A percentile compares a stretch with the other conserved stretches of the same genome.
Conservation (phyloP, 2,113 vertebrate species). For the Aviceda subcristata region DNA sequence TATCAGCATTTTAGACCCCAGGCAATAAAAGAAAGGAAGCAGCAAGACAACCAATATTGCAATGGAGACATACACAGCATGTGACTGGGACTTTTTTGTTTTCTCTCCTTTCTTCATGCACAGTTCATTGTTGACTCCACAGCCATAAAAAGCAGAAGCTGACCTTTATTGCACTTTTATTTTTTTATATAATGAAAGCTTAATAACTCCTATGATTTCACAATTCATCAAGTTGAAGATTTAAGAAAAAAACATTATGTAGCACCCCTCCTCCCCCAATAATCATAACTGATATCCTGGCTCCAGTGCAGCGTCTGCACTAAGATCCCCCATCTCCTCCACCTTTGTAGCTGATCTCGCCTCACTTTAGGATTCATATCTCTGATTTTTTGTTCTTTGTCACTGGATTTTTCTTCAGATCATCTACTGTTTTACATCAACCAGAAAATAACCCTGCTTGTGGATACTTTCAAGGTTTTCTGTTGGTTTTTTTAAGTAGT, state of each 20-base stretch:
- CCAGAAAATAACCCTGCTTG: neutral
- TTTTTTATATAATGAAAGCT: neutral
- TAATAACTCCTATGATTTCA: neutral
- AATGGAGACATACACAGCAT: neutral
- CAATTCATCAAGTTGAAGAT: neutral
- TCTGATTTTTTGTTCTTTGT: neutral
- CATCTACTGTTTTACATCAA: neutral
- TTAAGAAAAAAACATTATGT: neutral
- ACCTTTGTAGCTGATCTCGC: neutral
- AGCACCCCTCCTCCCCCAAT: fast-evolving
- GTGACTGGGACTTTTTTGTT: neutral
- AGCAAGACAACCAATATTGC: fast-evolving
- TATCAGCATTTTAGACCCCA: neutral
- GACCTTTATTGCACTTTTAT: neutral
- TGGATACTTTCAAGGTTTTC: neutral
- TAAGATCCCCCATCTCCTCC: neutral
- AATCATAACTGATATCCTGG: neutral
- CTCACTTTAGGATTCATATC: neutral
- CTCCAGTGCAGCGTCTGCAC: too few relatives aligned
- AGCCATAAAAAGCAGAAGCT: neutral
- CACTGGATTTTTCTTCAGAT: neutral
- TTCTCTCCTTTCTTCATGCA: neutral
- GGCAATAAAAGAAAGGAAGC: neutral
- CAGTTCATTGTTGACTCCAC: neutral
- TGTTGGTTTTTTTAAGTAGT: neutral